Evolutionary conservation across 2,888 invertebrate species (phyloP).

Genomic region (Sphaerophoria rueppellii): DNA sequence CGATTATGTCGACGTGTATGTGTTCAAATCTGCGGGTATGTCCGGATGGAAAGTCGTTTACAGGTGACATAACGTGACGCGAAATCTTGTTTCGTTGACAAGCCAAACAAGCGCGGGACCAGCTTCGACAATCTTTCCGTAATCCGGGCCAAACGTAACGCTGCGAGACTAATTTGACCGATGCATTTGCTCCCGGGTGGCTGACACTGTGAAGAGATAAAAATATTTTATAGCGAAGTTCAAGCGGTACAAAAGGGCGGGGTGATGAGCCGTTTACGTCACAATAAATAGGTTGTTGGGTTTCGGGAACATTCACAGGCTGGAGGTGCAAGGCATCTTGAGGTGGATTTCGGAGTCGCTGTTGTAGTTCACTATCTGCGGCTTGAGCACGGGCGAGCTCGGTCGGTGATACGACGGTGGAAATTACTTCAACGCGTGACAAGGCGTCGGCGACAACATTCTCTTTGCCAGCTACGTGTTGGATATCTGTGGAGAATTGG

Average conservation of each 20-base stretch:
- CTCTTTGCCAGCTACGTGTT: constrained; percentile 13
- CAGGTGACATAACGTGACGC: constrained; percentile 2
- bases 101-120: not conserved
- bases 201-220: constrained; percentile 11
- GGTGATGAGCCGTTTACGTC: not conserved
- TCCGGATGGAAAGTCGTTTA: not conserved
- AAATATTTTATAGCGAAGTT: not conserved
- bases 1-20: constrained; percentile 30
- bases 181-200: constrained; percentile 25
- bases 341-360: not conserved
- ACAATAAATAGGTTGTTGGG: not conserved
- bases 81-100: constrained; percentile 11
- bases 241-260: not conserved
- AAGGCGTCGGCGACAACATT: constrained; percentile 12
- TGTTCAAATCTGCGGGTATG: constrained; percentile 13
- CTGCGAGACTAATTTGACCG: constrained; percentile 17
- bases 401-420: not conserved
- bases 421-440: not conserved
- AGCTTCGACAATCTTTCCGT: not conserved
- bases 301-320: not conserved
- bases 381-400: not conserved
- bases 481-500: constrained; percentile 7
- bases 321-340: not conserved
- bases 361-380: not conserved
- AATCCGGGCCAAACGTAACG: constrained; percentile 23